phyloP scores from a whole-genome alignment of 2,797 vertebrate species.

The Epinephelus coioides region DNA sequence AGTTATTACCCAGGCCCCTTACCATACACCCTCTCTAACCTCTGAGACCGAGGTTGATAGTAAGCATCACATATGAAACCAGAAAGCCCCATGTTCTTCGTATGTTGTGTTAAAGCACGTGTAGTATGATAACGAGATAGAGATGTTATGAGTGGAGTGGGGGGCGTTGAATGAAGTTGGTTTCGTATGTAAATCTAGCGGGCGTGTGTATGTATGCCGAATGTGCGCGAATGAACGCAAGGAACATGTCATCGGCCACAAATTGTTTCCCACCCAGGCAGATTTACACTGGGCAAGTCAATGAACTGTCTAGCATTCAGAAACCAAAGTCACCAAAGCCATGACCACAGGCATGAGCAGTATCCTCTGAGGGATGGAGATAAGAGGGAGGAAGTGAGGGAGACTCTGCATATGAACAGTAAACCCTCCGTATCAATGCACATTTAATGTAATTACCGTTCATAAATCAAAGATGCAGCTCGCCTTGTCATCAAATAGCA shows the following conservation, averaged over 20 bases:
- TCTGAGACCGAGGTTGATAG: constrained; percentile 51
- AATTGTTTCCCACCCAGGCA: constrained; percentile 75
- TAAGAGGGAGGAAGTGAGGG: constrained; percentile 53
- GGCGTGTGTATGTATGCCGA: constrained; percentile 40
- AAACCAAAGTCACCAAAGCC: constrained; percentile 73
- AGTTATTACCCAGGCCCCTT: constrained; percentile 73
- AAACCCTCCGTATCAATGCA: constrained; percentile 51
- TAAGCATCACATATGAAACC: constrained; percentile 24
- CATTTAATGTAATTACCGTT: constrained; percentile 52
- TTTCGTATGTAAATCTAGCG: constrained; percentile 52
- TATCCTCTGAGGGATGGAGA: constrained; percentile 55
- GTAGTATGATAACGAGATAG: constrained; percentile 4
- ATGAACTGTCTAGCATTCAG: constrained; percentile 61
- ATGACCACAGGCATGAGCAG: constrained; percentile 77
- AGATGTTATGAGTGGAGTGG: constrained; percentile 27
- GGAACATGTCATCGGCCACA: constrained; percentile 59
- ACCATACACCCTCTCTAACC: constrained; percentile 62
- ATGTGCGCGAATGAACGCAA: constrained; percentile 47
- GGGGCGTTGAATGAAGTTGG: constrained; percentile 1
- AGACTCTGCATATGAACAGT: constrained; percentile 44
- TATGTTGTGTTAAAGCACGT: background rate
- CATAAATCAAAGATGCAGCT: constrained; percentile 53
- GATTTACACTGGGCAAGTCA: constrained; percentile 69
- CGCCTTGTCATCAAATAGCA: constrained; percentile 49
- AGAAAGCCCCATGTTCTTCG: constrained; percentile 1